Evolutionary conservation across 1,140 invertebrate species (phyloP), one percentile per base, ranked within the genome.

Genomic region (Heliconius himera): DNA sequence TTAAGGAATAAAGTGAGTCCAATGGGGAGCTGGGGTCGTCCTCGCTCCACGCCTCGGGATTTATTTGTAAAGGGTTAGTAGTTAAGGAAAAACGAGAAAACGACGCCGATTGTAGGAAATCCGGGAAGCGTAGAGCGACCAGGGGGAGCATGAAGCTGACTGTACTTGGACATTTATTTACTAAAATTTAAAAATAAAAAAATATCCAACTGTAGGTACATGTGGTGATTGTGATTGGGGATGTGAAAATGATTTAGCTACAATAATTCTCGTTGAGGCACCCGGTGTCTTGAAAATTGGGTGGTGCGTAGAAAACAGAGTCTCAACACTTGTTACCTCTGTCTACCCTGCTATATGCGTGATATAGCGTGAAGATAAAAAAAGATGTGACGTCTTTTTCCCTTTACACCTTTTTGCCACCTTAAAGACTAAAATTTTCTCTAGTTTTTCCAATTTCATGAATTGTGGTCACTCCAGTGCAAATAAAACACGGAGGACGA

Each of bases 21-120:
- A 29, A 8, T 29, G 26, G 60, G 22, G 60, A 26, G 26, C 11
- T 22, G 9, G 22, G n/a, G 20, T 20, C n/a, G 54, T 8, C 54
- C 54, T 56, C 54, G 11, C n/a, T 8, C 60, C 70, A 72, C 70
- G 20, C 36, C 70, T 72, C 36, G 46, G 66, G 72, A 82, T 82
- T 82, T 82, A 82, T 82, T 70, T 70, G 73, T 22, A 74, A 78
- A 78, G 75, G 76, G 78, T 83, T 75, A 41, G 79, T 78, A 78
- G 78, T 81, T 75, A 78, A 76, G 74, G 73, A 76, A 76, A 74
- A 72, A 72, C 38, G 74, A 73, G 71, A 73, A 75, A 60, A 72
- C 73, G 73, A 73, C 38, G 66, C 41, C 54, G 73, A 71, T 75
- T 56, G 49, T 60, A 74, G 54, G 9, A 73, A 18, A 38, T 16